Base-by-base conservation (phyloP, 2,888 invertebrate genomes). In the Drosophila meridionalis region DNA sequence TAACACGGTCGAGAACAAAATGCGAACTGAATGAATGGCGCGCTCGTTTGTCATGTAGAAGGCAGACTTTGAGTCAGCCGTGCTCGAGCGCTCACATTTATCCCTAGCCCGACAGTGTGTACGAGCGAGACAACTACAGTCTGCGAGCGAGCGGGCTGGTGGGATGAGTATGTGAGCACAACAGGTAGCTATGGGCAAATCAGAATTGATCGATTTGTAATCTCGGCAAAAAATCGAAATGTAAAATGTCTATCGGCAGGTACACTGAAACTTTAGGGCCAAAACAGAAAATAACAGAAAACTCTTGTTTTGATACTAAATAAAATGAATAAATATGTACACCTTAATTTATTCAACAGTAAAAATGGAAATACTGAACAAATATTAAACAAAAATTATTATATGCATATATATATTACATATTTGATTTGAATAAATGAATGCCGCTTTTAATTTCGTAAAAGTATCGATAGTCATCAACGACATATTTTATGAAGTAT, bases 1-100 rank as follows among this genome's bases (percentile, higher is more conserved):
- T 71, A 78, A 76, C 80, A 70, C 83, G 80, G 76, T 70, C 88
- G 84, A 89, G 89, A 85, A 87, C 89, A 82, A 82, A 87, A 80
- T 79, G 78, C 72, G 77, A 87, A 88, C 83, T 88, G 80, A 87
- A 79, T 88, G 80, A 87, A 79, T 74, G 65, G 78, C 78, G 78
- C 80, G 80, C 70, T 73, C 69, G 63, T 43, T 48, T 34, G 52
- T 60, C 45, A 53, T 62, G 47, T 65, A 63, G 56, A 77, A 77
- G 63, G 73, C 66, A 73, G 80, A 70, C 80, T 79, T 79, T 77
- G 70, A 80, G 77, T 80, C 73, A 77, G 70, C 66, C 59, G 20
- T 50, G 67, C 55, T 68, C 75, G 64, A 79, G 80, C 80, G 61
- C 77, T 73, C 42, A 47, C 67, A 67, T 20, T 57, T 36, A 70